Percentiles rank a stretch among this genome's conserved stretches.
These are phyloP conservation scores for Rhagonycha lutea DNA, from an alignment of 2,888 invertebrate species.

Conservation along the genomic window DNA sequence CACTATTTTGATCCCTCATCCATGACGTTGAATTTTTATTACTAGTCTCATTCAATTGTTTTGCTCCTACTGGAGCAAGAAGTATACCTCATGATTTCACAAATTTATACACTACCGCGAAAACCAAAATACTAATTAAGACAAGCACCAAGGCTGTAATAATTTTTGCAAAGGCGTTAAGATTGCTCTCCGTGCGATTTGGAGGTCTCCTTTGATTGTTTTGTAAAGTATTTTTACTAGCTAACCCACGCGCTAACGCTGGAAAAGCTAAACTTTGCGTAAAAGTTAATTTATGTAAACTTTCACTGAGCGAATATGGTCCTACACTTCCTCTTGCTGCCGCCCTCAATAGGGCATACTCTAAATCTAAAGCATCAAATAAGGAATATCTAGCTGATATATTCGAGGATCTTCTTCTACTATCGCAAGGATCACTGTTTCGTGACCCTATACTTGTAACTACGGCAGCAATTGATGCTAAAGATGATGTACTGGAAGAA, in stretches of 20 bases:
- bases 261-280: conserved; percentile 76
- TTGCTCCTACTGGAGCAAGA: conserved; percentile 63
- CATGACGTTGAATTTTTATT: conserved; percentile 11
- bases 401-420: conserved; percentile 61
- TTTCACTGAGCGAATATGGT: conserved; percentile 72
- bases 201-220: conserved; percentile 58
- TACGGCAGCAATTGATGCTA: conserved; percentile 58
- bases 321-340: conserved; percentile 74
- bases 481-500: conserved; percentile 62
- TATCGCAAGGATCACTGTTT: conserved; percentile 53
- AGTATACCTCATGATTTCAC: conserved; percentile 78
- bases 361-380: conserved; percentile 72
- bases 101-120: conserved; percentile 74
- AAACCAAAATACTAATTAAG: conserved; percentile 71
- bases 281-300: conserved; percentile 73
- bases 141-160: conserved; percentile 71
- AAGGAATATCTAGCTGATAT: conserved; percentile 68
- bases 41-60: conserved; percentile 5
- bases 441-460: conserved; percentile 41
- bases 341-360: conserved; percentile 70
- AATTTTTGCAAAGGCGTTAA: conserved; percentile 73
- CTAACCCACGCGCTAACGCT: conserved; percentile 69
- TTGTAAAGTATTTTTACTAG: conserved; percentile 63
- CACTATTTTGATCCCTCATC: conserved; percentile 32
- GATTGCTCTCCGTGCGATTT: conserved; percentile 66